Base-by-base conservation (phyloP, 1,140 invertebrate genomes). In the Paramacrobiotus metropolitanus region DNA sequence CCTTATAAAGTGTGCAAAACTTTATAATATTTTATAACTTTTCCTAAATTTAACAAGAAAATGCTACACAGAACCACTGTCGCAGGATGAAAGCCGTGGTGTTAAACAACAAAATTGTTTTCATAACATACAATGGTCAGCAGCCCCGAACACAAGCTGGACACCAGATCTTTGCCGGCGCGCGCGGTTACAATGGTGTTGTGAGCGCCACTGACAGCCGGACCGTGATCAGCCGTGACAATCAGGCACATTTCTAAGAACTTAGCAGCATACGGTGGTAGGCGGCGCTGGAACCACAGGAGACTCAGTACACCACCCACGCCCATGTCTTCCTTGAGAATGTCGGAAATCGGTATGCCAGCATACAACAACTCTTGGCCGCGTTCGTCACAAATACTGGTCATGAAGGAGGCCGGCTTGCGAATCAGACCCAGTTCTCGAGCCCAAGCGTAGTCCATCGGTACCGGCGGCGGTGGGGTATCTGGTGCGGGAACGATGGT, bases 181-280 rank as follows among this genome's bases (percentile, higher is more conserved):
- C 95, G 75, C 1, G 95, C 93, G 70, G 92, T 96, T 3, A 99
- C 95, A 72, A 99, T 98, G 20, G 94, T 98, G 72, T 99, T 99
- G 72, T 98, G 94, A 0, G 94, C 94, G 21, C 94, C 95, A 4
- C 89, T 94, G 0, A 99, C 95, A 15, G 94, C 95, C 0, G 95
- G 94, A 29, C 94, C 95, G 72, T 98, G 95, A 77, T 98, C 95
- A 59, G 95, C 95, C 0, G 95, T 98, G 30, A 99, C 85, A 82
- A 99, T 96, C 30, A 99, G 75, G 69, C 92, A 94, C 87, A 98
- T 95, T 77, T 99, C 95, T 66, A 98, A 83, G 78, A 98, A 99
- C 75, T 94, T 93, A 71, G 86, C 88, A 29, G 91, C 91, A 72
- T 91, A 91, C 0, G 82, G 76, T 0, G 94, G 93, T 20, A 99